Base-by-base conservation (phyloP, 2,113 vertebrate genomes). In the Pterocles orientalis region DNA sequence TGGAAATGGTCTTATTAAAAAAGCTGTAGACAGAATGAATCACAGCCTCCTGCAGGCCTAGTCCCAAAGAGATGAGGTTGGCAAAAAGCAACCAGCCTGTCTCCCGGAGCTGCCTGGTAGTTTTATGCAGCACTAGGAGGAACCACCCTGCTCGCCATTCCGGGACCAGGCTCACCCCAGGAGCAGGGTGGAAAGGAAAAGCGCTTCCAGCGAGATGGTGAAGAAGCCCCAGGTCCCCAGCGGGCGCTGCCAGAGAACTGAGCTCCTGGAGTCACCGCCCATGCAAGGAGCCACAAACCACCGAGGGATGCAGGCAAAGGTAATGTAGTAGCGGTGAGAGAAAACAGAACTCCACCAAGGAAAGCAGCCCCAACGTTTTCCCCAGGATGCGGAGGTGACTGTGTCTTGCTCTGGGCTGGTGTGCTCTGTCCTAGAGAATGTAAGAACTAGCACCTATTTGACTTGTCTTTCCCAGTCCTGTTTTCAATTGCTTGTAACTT, bases 401-500 rank as follows among this genome's bases (percentile, higher is more conserved):
- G 41, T 39, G 10, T 77, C 79, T 79, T 93, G 53, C 54, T 77
- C 73, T 89, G 39, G 26, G 45, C 65, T 69, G 41, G 5, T 71
- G 60, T 73, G 51, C 53, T 92, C 26, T 70, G 10, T 92, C 31
- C 77, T 53, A 88, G 17, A 31, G 56, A 90, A 80, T 2, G 1
- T 65, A 73, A 92, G 51, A 85, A 62, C 66, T 77, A 88, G 69
- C 88, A 96, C 72, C 72, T 94, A 47, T 90, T 93, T 90, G 90
- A 90, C 72, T 86, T 71, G 45, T 71, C 53, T 72, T 41, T 84
- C 57, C 25, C 28, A 89, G 57, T 21, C 41, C 83, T 93, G 73
- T 26, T 93, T 97, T 96, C 61, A 71, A 57, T 84, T 93, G 69
- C 80, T 84, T 92, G 17, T 90, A 94, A 91, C 92, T 93, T 94